A percentile compares a stretch with the other conserved stretches of the same genome.
phyloP scores from a whole-genome alignment of 2,113 vertebrate species.

The Meles meles region DNA sequence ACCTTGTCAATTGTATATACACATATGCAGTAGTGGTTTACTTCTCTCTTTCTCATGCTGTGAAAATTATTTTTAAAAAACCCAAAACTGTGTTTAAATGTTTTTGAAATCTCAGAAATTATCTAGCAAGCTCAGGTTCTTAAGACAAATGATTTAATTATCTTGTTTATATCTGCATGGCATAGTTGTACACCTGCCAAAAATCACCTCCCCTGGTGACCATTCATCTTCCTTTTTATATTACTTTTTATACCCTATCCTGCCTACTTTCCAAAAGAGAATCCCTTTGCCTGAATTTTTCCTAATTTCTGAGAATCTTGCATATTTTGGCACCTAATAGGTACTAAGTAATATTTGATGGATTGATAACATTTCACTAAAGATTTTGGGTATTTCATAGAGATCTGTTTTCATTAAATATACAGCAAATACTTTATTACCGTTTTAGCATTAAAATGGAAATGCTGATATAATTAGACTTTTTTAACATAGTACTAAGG shows the following conservation, averaged over 20 bases:
- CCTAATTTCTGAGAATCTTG: background rate
- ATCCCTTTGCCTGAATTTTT: too few species aligned
- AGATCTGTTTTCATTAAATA: background rate
- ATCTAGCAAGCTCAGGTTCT: background rate
- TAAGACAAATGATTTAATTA: background rate
- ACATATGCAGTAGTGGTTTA: background rate
- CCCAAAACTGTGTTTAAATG: background rate
- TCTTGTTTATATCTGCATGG: background rate
- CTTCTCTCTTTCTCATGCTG: background rate
- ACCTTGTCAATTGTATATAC: background rate
- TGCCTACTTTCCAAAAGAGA: background rate
- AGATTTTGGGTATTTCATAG: background rate
- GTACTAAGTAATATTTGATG: background rate
- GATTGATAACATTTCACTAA: background rate
- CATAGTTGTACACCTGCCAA: background rate
- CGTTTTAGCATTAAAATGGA: background rate
- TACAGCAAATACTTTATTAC: background rate
- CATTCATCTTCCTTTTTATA: background rate
- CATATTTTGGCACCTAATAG: background rate
- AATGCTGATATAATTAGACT: background rate
- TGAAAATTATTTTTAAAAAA: background rate
- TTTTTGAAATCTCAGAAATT: background rate
- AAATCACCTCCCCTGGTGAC: background rate
- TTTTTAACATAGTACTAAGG: background rate
- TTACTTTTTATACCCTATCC: background rate